Evolutionary conservation across 1,140 invertebrate genomes (phyloP), one percentile per base, ranked within the genome.

Genomic region (Oryzaephilus surinamensis): DNA sequence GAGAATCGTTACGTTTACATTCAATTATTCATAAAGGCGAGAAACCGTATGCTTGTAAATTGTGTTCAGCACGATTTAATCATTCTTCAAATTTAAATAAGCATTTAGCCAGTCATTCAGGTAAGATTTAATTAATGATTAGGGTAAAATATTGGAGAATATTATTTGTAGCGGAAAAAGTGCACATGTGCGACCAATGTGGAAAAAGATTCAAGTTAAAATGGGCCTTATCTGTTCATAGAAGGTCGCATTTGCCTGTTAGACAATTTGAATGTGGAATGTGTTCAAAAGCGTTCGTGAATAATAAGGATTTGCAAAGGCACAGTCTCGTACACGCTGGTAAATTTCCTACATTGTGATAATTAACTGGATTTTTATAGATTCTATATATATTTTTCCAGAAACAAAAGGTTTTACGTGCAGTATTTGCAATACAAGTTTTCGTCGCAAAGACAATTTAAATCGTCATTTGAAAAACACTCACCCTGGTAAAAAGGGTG

Each of bases 371-470:
- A 23, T 41, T 32, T 21, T 5, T 11, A 6, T 44, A 15, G 17
- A 11, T 23, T 37, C 26, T 13, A 10, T 16, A 32, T 30, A 21
- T 29, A n/a, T 43, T 35, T 33, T 60, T 63, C n/a, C 52, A 66
- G 68, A 70, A 42, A 65, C 60, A 6, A 68, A 72, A 36, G 66
- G 66, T 0, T 79, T 67, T 46, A 66, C 66, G 7, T 80, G 77
- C 55, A 66, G 62, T 27, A 58, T 73, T 6, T 79, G 77, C 51
- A 62, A 67, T 3, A 67, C 68, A 1, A 64, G 59, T 1, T 77
- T 77, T 42, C 56, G 69, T 28, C 61, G 76, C 7, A 77, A 76
- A 48, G 76, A 79, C 46, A 79, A 79, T 43, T 60, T 79, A 35
- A 64, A 71, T 15, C 60, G 77, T 0, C 77, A 79, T 56, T 63